Conservation (phyloP, 2,888 invertebrate species). For the Branchinecta sandiegonensis region DNA sequence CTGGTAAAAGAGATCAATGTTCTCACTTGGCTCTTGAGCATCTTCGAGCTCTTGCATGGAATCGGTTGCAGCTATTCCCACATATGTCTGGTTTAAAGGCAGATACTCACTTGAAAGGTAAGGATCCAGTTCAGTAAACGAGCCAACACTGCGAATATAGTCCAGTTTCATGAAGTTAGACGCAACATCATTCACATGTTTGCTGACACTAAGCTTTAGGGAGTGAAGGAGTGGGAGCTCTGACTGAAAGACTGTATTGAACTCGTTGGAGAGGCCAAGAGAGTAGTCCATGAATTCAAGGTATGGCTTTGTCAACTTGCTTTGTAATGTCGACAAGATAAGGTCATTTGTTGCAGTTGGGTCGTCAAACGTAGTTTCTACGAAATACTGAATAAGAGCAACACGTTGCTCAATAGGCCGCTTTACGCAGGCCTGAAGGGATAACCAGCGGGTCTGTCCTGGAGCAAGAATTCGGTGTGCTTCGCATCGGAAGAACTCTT, state of each 20-base stretch:
- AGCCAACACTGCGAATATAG: not conserved
- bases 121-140: too few species aligned
- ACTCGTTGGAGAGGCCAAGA: constrained; percentile 1
- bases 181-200: not conserved
- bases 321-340: constrained; percentile 25
- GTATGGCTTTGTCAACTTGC: constrained; percentile 29
- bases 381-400: constrained; percentile 30
- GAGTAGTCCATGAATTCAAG: constrained; percentile 17
- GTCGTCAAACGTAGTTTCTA: constrained; percentile 16
- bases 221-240: not conserved
- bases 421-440: constrained; percentile 31
- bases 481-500: constrained; percentile 31
- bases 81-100: too few species aligned
- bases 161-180: constrained; percentile 16
- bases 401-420: constrained; percentile 32
- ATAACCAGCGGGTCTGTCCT: constrained; percentile 32
- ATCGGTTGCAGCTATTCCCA: too few species aligned
- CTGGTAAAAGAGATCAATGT: too few species aligned
- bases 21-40: too few species aligned
- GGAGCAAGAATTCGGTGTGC: constrained; percentile 29
- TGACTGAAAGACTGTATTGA: constrained; percentile 4
- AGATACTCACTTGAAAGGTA: too few species aligned
- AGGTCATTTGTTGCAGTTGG: not conserved
- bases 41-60: too few species aligned
- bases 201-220: not conserved